These are phyloP conservation scores for Odontamblyopus lacepedii DNA, from an alignment of 2,797 vertebrate genomes.

Conservation along the genomic window DNA sequence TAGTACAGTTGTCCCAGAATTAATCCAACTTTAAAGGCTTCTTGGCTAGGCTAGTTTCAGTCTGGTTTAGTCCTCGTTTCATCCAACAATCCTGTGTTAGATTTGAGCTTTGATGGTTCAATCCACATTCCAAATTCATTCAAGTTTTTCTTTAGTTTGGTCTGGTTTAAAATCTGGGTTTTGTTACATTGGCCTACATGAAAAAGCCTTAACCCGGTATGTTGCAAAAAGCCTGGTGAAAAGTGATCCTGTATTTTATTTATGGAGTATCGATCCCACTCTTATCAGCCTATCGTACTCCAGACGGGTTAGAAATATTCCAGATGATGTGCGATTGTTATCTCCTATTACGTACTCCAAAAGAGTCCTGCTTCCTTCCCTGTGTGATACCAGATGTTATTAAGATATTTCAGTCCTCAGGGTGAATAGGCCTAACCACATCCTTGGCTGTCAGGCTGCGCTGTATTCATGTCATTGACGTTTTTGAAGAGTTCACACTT, in stretches of 20 bases:
- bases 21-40: too few species aligned
- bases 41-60: neutral
- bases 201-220: neutral
- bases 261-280: neutral
- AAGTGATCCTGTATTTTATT: neutral
- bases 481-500: constrained; percentile 50
- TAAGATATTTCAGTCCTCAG: constrained; percentile 50
- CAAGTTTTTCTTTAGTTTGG: neutral
- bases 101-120: neutral
- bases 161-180: neutral
- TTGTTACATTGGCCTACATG: neutral
- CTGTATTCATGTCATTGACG: constrained; percentile 44
- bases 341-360: constrained; percentile 4
- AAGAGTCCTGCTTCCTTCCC: constrained; percentile 23
- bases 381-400: constrained; percentile 59
- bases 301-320: constrained; percentile 27
- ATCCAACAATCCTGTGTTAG: neutral
- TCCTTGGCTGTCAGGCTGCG: constrained; percentile 40
- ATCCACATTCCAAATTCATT: neutral
- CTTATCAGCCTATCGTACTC: neutral
- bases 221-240: neutral
- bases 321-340: constrained; percentile 3
- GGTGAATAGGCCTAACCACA: constrained; percentile 48
- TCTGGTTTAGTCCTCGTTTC: too few species aligned
- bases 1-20: too few species aligned